Conservation (phyloP, 2,113 vertebrate genomes). For the Desmodus rotundus region DNA sequence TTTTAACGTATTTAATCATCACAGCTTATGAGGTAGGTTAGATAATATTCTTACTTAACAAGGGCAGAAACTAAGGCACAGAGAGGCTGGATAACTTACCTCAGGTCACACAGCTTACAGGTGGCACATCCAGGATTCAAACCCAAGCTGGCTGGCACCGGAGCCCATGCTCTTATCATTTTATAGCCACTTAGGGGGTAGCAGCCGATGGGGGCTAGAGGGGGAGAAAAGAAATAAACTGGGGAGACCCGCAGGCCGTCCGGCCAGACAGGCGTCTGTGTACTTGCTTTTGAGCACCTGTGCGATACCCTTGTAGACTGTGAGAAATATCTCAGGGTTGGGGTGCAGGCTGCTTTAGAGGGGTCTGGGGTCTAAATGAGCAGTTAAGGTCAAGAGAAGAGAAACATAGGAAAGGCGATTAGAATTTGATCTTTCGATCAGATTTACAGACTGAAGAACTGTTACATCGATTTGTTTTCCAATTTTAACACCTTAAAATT, state of each 20-base stretch:
- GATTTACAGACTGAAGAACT: neutral
- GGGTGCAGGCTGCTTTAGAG: neutral
- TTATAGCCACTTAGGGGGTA: neutral
- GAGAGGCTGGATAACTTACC: neutral
- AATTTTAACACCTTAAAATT: constrained; percentile 17
- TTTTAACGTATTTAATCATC: neutral
- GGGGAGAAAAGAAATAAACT: neutral
- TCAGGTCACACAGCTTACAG: neutral
- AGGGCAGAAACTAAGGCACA: neutral
- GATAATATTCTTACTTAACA: neutral
- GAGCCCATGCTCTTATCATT: neutral
- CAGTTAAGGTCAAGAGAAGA: neutral
- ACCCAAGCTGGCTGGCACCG: neutral
- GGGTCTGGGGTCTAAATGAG: neutral
- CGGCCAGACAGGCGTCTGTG: neutral
- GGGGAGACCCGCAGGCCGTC: neutral
- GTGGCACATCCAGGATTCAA: neutral
- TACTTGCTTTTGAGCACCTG: neutral
- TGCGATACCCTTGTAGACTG: neutral
- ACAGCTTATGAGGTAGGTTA: neutral
- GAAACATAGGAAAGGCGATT: neutral
- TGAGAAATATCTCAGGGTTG: neutral
- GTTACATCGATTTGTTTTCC: neutral
- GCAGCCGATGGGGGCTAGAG: neutral
- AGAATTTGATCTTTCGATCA: neutral